Percentiles rank a stretch among this genome's conserved stretches.
phyloP scores from a whole-genome alignment of 2,888 invertebrate genomes.

The Sesamia inferens region DNA sequence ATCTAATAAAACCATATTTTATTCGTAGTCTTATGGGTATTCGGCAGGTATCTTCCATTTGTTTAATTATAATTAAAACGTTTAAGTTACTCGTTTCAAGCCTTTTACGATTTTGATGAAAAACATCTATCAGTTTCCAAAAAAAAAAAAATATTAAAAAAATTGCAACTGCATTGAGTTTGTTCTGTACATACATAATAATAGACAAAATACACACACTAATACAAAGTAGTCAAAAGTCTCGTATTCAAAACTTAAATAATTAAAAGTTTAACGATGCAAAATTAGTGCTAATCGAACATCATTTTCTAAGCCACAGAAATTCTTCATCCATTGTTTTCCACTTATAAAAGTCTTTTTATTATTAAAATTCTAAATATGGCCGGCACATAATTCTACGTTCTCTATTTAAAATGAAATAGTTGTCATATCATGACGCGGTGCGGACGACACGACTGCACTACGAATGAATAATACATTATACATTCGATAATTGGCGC shows the following conservation, averaged over 20 bases:
- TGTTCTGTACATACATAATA: neutral
- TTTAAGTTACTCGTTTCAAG: neutral
- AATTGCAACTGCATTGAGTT: too few species aligned
- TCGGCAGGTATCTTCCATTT: neutral
- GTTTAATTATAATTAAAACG: neutral
- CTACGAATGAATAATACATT: conserved; percentile 52
- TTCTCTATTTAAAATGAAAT: conserved; percentile 56
- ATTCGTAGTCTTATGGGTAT: neutral
- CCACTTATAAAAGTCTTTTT: conserved; percentile 2
- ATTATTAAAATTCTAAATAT: conserved; percentile 27
- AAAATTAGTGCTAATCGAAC: neutral
- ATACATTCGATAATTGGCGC: conserved; percentile 53
- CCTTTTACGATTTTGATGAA: neutral
- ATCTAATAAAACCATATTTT: too few species aligned
- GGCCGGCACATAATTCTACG: conserved; percentile 28
- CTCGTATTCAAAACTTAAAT: neutral
- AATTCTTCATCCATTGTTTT: neutral
- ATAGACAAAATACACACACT: neutral
- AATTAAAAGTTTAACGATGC: neutral
- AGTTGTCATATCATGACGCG: conserved; percentile 54
- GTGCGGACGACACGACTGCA: conserved; percentile 38
- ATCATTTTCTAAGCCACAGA: neutral
- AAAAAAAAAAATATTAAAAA: too few species aligned
- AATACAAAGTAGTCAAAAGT: neutral
- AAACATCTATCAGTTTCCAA: too few species aligned